Base-by-base conservation (phyloP, 64 coral and sea anemone species). In the Exaiptasia diaphana region DNA sequence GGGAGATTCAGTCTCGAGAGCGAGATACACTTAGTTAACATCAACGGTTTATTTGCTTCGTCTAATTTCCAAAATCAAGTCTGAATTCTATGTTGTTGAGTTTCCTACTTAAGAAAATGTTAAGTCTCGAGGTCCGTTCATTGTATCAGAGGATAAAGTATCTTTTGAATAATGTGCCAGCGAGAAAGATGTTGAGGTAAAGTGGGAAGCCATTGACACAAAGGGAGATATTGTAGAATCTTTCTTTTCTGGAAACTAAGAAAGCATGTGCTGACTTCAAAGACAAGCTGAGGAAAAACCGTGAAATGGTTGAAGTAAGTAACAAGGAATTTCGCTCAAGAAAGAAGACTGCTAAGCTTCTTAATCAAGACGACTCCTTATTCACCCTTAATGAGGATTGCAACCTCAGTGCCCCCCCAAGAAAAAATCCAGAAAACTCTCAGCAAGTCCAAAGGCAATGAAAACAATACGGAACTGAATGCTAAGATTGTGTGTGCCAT, bases 311-410 rank as follows among this genome's bases (percentile, higher is more conserved):
- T 48, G 39, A 35, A 25, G 35, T 85, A 37, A 75, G 73, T 68
- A 86, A 86, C 62, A 71, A 86, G 59, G 71, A 73, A 20, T 38
- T 55, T 38, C 43, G 82, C 36, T 42, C 20, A 23, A 67, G 41
- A 75, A 71, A 71, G 35, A 86, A 86, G 48, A 60, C 33, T 41
- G 34, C 26, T 22, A 70, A 68, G 53, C 58, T 54, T 48, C 3
- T 15, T 64, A 59, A 81, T 17, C 57, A 45, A 24, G 56, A 81
- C 52, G 52, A 55, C 52, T 21, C 25, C 18, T 23, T 55, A 55
- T 55, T 55, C 25, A 23, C 18, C 25, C 7, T 55, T 5, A 55
- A 1, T 55, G 52, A 55, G 18, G 0, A 23, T 55, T 55, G 52
- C 18, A 55, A 55, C 52, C 52, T 55, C 52, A 55, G 52, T 23